phyloP scores from a whole-genome alignment of 2,113 vertebrate genomes.

The Synodontis membranacea region DNA sequence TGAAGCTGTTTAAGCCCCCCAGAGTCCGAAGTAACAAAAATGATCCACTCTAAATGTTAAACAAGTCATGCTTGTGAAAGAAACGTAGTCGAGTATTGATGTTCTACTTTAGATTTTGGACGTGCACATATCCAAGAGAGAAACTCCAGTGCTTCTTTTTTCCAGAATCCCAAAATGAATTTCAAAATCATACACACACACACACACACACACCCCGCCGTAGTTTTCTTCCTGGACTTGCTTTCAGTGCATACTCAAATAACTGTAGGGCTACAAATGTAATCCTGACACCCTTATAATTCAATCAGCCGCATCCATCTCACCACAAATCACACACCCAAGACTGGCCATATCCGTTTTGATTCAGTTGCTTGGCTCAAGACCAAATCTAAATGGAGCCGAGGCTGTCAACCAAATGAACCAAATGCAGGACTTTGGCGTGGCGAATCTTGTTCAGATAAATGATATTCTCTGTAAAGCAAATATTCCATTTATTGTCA shows the following conservation, averaged over 20 bases:
- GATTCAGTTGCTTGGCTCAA: slow-evolving; percentile 33
- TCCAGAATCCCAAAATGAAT: not conserved
- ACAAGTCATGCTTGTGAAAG: not conserved
- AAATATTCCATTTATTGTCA: not conserved
- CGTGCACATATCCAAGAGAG: not conserved
- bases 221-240: not conserved
- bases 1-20: not conserved
- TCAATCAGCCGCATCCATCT: slow-evolving; percentile 33
- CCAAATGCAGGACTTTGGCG: not conserved
- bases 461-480: not conserved
- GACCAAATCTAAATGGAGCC: slow-evolving; percentile 50
- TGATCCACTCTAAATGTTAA: not conserved
- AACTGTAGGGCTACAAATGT: slow-evolving; percentile 30
- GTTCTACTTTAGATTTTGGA: not conserved
- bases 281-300: slow-evolving; percentile 30
- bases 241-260: slow-evolving; percentile 21
- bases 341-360: slow-evolving; percentile 29
- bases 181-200: not conserved
- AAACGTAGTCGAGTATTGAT: not conserved
- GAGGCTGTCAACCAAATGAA: slow-evolving; percentile 18
- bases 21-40: not conserved
- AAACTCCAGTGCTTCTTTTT: not conserved
- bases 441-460: not conserved
- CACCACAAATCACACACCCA: slow-evolving; percentile 42
- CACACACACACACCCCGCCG: not conserved